Conservation (phyloP, 2,113 vertebrate species). For the Cebus imitator region DNA sequence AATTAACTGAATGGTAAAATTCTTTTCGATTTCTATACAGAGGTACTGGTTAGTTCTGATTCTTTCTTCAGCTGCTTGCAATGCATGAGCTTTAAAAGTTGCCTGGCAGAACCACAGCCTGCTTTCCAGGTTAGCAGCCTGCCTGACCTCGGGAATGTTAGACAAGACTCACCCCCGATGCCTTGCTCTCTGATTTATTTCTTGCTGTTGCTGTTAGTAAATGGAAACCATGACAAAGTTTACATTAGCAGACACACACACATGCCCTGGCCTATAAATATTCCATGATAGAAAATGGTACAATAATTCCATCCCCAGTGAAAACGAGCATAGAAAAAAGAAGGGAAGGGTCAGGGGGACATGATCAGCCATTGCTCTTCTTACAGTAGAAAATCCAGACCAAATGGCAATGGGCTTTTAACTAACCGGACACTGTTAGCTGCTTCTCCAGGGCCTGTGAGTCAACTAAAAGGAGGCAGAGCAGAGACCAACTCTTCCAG, state of each 20-base stretch:
- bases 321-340: slow-evolving; percentile 47
- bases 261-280: slow-evolving; percentile 69
- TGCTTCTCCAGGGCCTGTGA: background rate
- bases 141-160: slow-evolving; percentile 18
- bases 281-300: slow-evolving; percentile 70
- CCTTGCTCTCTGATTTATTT: slow-evolving; percentile 64
- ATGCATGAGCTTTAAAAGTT: background rate
- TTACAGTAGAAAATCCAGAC: slow-evolving; percentile 33
- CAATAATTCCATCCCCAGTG: slow-evolving; percentile 62
- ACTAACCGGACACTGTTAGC: background rate
- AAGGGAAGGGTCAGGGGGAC: background rate
- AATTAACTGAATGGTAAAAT: slow-evolving; percentile 73
- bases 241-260: slow-evolving; percentile 72
- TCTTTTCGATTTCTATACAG: slow-evolving; percentile 69
- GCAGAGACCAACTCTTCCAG: background rate
- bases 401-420: background rate
- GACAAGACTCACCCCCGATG: background rate
- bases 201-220: slow-evolving; percentile 62
- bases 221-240: slow-evolving; percentile 75
- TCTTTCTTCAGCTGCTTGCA: slow-evolving; percentile 67
- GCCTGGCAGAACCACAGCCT: slow-evolving; percentile 37
- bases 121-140: slow-evolving; percentile 46
- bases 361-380: slow-evolving; percentile 27
- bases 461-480: background rate
- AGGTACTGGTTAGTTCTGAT: slow-evolving; percentile 67